phyloP scores from a whole-genome alignment of 1,140 invertebrate species.

The Pseudomyrmex concolor region DNA sequence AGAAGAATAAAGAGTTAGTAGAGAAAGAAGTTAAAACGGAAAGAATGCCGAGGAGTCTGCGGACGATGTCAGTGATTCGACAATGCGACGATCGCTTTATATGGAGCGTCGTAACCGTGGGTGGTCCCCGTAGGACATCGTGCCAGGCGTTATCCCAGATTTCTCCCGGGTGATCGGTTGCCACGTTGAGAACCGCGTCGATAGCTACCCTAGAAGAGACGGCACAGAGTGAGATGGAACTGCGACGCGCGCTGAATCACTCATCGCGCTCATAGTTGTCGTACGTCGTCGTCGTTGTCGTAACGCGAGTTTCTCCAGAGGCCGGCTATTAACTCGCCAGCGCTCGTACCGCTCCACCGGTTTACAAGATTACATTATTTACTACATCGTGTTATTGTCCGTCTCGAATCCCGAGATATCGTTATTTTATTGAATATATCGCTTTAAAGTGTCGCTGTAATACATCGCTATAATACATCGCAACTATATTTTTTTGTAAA shows the following conservation, averaged over 20 bases:
- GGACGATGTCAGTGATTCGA: conserved; percentile 75
- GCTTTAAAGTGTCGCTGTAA: neutral
- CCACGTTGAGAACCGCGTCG: conserved; percentile 76
- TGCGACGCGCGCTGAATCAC: conserved; percentile 81
- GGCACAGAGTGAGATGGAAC: conserved; percentile 75
- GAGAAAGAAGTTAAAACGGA: conserved; percentile 75
- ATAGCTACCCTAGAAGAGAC: conserved; percentile 66
- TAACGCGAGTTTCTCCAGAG: conserved; percentile 67
- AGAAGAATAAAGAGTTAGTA: conserved; percentile 70
- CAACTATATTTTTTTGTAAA: neutral
- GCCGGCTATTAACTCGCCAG: conserved; percentile 78
- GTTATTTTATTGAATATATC: conserved; percentile 25
- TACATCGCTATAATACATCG: too few species aligned
- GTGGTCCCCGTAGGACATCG: conserved; percentile 81
- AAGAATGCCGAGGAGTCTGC: conserved; percentile 73
- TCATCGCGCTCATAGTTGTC: conserved; percentile 74
- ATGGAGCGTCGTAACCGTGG: conserved; percentile 83
- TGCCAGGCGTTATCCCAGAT: conserved; percentile 76
- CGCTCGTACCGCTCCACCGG: conserved; percentile 64
- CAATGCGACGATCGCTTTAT: conserved; percentile 79
- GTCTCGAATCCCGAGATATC: conserved; percentile 68
- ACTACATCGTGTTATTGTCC: conserved; percentile 70
- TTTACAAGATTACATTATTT: conserved; percentile 80
- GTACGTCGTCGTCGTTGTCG: conserved; percentile 40
- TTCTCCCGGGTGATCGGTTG: conserved; percentile 66